Evolutionary conservation across 2,113 vertebrate species (phyloP).

Genomic region (Anarhynchus alexandrinus): DNA sequence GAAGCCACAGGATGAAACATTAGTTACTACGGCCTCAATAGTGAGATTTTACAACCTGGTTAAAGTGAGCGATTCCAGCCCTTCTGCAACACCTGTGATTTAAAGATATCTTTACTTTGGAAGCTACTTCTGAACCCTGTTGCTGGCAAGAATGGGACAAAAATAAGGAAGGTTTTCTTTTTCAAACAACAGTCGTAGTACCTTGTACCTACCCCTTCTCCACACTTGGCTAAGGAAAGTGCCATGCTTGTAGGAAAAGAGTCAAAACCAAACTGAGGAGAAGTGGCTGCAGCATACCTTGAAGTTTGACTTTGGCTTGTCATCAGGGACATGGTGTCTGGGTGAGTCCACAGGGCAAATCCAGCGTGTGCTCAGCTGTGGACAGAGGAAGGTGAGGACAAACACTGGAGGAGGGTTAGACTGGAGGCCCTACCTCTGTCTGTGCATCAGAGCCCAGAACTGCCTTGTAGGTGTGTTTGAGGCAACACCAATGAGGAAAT

Average conservation of each 20-base stretch:
- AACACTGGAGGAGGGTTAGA: background rate
- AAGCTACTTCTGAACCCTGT: background rate
- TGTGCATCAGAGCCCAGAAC: background rate
- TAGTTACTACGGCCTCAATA: background rate
- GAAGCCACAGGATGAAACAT: constrained; percentile 30
- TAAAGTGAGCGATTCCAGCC: constrained; percentile 65
- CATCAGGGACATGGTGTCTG: background rate
- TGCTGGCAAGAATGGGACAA: background rate
- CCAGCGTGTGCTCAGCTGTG: background rate
- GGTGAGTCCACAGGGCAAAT: background rate
- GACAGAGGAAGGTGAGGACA: background rate
- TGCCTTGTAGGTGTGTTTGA: background rate
- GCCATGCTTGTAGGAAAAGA: background rate
- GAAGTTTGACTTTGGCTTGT: background rate
- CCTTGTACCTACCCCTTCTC: background rate
- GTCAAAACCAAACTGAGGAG: background rate
- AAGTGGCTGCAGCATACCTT: background rate
- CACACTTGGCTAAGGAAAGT: background rate
- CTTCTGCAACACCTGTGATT: constrained; percentile 49
- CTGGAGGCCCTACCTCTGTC: background rate
- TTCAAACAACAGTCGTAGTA: background rate
- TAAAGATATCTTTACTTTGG: constrained; percentile 42
- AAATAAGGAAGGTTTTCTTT: background rate
- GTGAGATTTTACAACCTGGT: constrained; percentile 67
- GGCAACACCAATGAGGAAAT: background rate